phyloP scores from a whole-genome alignment of 2,888 invertebrate species.

The Hermodice carunculata region DNA sequence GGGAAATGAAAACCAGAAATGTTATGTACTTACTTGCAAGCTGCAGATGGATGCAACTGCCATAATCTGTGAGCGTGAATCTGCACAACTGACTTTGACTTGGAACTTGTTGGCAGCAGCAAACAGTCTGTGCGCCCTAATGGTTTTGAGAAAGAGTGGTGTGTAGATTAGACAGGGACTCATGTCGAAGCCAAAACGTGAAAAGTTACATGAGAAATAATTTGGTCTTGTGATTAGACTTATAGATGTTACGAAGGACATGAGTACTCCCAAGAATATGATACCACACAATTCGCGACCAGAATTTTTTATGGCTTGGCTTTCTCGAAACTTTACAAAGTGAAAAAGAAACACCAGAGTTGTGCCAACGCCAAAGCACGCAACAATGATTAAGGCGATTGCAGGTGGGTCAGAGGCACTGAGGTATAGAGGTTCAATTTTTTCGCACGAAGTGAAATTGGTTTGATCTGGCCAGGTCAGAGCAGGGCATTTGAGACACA shows the following conservation, averaged over 20 bases:
- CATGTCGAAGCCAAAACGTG: conserved; percentile 28
- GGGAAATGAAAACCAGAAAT: neutral
- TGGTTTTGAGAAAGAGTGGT: conserved; percentile 43
- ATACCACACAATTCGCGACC: conserved; percentile 24
- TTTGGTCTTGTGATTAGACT: conserved; percentile 17
- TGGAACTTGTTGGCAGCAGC: conserved; percentile 30
- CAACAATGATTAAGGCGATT: conserved; percentile 12
- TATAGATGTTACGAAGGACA: conserved; percentile 17
- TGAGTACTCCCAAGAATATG: conserved; percentile 25
- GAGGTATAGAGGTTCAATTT: conserved; percentile 27
- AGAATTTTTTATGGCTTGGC: conserved; percentile 29
- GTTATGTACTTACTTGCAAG: conserved; percentile 17
- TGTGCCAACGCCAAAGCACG: conserved; percentile 13
- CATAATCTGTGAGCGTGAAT: conserved; percentile 15
- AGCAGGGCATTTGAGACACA: conserved; percentile 31
- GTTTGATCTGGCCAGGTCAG: conserved; percentile 31
- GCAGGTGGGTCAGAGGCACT: conserved; percentile 7
- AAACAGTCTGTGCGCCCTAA: conserved; percentile 51
- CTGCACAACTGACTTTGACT: conserved; percentile 7
- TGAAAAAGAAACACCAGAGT: conserved; percentile 9
- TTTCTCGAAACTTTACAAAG: conserved; percentile 14
- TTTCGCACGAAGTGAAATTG: conserved; percentile 6
- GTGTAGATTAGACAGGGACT: conserved; percentile 21
- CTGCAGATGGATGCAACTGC: conserved; percentile 1
- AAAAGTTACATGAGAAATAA: conserved; percentile 7